A percentile compares a stretch with the other conserved stretches of the same genome.
These are phyloP conservation scores for Sebastes iracundus DNA, from an alignment of 2,797 vertebrate genomes.

Conservation along the genomic window DNA sequence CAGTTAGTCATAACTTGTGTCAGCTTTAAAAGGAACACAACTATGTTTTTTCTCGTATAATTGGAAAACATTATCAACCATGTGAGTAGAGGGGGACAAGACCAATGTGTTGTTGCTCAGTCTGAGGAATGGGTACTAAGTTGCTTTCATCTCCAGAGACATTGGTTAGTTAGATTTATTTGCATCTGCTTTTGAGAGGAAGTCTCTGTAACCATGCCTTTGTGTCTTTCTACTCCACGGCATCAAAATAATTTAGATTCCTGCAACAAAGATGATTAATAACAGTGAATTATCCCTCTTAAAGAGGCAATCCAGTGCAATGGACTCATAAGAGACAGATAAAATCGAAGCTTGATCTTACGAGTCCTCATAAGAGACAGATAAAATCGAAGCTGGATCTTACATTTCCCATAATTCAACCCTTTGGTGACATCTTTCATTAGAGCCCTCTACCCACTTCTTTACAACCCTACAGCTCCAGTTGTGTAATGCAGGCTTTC, in stretches of 20 bases:
- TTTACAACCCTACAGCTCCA: neutral
- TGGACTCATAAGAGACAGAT: neutral
- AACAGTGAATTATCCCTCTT: neutral
- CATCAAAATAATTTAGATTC: neutral
- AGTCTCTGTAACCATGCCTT: neutral
- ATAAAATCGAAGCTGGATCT: neutral
- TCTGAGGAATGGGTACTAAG: neutral
- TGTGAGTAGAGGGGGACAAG: neutral
- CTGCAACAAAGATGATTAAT: neutral
- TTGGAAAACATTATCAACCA: neutral
- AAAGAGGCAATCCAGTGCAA: neutral
- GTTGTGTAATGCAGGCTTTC: neutral
- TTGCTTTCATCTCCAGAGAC: conserved; percentile 20
- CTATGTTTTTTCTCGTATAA: neutral
- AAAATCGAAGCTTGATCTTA: neutral
- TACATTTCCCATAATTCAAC: neutral
- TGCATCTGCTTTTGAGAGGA: neutral
- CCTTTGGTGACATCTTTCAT: neutral
- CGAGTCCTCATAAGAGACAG: neutral
- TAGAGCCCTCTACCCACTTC: neutral
- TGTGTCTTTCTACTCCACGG: neutral
- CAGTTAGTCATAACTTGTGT: neutral
- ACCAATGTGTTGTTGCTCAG: neutral
- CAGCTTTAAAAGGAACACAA: neutral
- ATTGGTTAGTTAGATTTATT: neutral